Evolutionary conservation across 2,888 invertebrate genomes (phyloP), one percentile per base, ranked within the genome.

Genomic region (Meandrusa payeni): DNA sequence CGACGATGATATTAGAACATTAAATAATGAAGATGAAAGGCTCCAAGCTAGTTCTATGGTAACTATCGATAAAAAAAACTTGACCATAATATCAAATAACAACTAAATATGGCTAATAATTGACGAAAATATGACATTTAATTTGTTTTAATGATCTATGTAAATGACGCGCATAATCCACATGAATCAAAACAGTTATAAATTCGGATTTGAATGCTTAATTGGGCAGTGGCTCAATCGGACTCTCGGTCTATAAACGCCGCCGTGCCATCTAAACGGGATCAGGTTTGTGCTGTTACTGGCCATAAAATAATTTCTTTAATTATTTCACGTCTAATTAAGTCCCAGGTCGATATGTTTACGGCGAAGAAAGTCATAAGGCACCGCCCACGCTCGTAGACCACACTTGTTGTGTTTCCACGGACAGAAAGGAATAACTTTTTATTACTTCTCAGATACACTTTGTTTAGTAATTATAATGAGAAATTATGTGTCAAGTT

Each of bases 251-350:
- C 26, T 17, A 26, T 2, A 12, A 17, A 27, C 13, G 31, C 11
- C 17, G 10, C 17, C 39, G 33, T 15, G 19, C 31, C 27, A 15
- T 38, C 38, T 13, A 31, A 37, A 43, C 32, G 26, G 9, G 38
- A 43, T 46, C 48, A 48, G 47, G 42, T 56, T 51, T 36, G 7
- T 13, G 6, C 50, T 46, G 43, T 41, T 49, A 47, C 31, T 46
- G 26, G 32, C 31, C 23, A 55, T 57, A 51, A 51, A 52, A 48
- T 52, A 48, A 56, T 59, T 55, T 56, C 47, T 48, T 52, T 55
- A 56, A 56, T 58, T 56, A 59, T 58, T 49, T 54, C 46, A 53
- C 46, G 41, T 59, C 54, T 61, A 59, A 61, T 61, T 56, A 57
- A 52, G 50, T 50, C 43, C 31, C 48, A 23, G 52, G 41, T 46